Percentiles rank a stretch among this genome's conserved stretches.
phyloP scores from a whole-genome alignment of 2,888 invertebrate genomes.

The Cosmorhoe ocellata region DNA sequence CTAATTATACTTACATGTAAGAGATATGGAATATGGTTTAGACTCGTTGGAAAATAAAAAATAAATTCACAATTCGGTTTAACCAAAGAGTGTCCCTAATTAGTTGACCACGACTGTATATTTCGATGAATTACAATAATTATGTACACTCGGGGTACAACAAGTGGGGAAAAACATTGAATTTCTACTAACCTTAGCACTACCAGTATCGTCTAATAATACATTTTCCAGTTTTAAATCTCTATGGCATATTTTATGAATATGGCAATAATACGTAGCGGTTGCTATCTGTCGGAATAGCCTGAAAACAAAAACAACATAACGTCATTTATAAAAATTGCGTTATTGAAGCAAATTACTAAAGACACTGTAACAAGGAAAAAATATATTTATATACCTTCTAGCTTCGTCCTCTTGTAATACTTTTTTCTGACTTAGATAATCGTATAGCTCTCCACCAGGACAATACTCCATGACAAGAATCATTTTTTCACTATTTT shows the following conservation, averaged over 20 bases:
- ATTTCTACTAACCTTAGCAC: slow-evolving; percentile 89
- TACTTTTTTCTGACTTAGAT: slow-evolving; percentile 95
- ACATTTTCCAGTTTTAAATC: slow-evolving; percentile 98
- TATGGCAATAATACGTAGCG: slow-evolving; percentile 98
- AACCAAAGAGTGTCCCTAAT: no score
- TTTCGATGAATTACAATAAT: no score
- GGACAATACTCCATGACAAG: slow-evolving; percentile 99
- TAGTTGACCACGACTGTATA: no score
- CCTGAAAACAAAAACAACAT: slow-evolving; percentile 65
- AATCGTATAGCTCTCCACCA: slow-evolving; percentile 99
- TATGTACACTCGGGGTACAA: not conserved
- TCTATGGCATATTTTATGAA: slow-evolving; percentile 98
- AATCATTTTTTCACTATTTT: slow-evolving; percentile 99
- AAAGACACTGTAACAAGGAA: no score
- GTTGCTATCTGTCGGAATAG: slow-evolving; percentile 98
- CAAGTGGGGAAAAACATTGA: no score
- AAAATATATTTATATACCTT: slow-evolving; percentile 50
- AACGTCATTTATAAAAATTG: no score
- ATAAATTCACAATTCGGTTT: no score
- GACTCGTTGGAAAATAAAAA: no score
- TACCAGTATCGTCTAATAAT: slow-evolving; percentile 94
- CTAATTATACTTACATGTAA: no score
- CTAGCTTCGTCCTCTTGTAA: slow-evolving; percentile 95
- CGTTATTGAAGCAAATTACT: no score
- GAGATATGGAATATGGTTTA: no score